These are phyloP conservation scores for Ariopsis seemanni DNA, from an alignment of 2,113 vertebrate species.

Conservation along the genomic window DNA sequence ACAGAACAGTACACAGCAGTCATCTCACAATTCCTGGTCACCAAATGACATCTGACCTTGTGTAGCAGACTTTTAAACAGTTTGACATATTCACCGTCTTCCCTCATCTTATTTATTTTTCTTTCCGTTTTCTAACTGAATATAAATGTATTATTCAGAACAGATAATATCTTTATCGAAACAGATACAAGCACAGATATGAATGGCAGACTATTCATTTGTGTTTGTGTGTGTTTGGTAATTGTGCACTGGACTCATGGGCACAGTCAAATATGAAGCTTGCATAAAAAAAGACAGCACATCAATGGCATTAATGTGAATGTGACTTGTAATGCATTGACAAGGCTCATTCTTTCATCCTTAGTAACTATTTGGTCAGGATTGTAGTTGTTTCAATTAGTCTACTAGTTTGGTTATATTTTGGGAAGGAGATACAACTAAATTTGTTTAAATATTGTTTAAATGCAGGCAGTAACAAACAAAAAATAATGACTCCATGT, in stretches of 20 bases:
- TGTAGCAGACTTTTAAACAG: conserved; percentile 12
- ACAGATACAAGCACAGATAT: not conserved
- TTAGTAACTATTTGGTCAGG: not conserved
- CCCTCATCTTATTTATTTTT: conserved; percentile 25
- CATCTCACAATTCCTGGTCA: conserved; percentile 21
- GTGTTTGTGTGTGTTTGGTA: not conserved
- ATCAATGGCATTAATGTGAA: not conserved
- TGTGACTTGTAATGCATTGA: not conserved
- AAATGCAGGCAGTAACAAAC: too few relatives aligned
- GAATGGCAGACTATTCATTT: not conserved
- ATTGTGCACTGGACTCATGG: too few relatives aligned
- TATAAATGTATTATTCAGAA: not conserved
- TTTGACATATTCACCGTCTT: conserved; percentile 32
- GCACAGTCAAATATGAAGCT: too few relatives aligned
- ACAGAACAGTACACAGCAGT: conserved; percentile 14
- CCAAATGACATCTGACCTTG: conserved; percentile 24
- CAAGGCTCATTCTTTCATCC: not conserved
- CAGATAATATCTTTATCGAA: not conserved
- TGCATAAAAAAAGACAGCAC: not conserved
- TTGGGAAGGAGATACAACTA: not conserved
- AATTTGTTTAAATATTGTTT: too few relatives aligned
- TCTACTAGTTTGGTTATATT: not conserved
- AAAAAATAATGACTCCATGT: too few relatives aligned
- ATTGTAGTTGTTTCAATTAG: not conserved
- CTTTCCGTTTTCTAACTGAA: conserved; percentile 27